Base-by-base conservation (phyloP, 2,113 vertebrate species). In the Grantiella picta region DNA sequence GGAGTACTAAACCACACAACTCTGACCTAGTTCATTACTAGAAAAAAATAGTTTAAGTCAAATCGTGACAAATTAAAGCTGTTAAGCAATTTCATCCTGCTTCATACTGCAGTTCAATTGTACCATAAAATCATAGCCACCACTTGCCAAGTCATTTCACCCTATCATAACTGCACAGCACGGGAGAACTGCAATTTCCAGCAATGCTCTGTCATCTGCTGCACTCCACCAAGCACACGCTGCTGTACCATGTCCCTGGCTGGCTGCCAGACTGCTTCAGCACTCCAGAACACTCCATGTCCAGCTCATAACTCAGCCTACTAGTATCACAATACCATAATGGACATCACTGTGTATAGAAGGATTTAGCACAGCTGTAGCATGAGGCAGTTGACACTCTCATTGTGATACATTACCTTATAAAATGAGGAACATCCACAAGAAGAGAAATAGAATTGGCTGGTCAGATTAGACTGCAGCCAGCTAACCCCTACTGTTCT, bases 281-380 rank as follows among this genome's bases (percentile, higher is more conserved):
- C 54, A n/a, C 83, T 91, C 77, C 54, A 77, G 64, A 64, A 3
- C 27, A 31, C 70, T 90, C 76, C 31, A 50, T 71, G 80, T 82
- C 64, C 90, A 92, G 88, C 50, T 78, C 73, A 45, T 94, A 96
- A 92, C 45, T 97, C 91, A 96, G 60, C 29, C 12, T 69, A 20
- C n/a, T 69, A 75, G 50, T 47, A 81, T 61, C 87, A 94, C 68
- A 54, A 81, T n/a, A 61, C 70, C 61, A 71, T 95, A 77, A 92
- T 95, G 92, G 90, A 96, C 84, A 95, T 84, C 92, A 63, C n/a
- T 92, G 69, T 89, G 78, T 85, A 90, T 73, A 89, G 69, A 86
- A 95, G 95, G 76, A 94, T 96, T 97, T 92, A 95, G 40, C 82
- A 66, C 81, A 93, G 94, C 70, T 88, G 83, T 94, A 86, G 75